Base-by-base conservation (phyloP, 2,113 vertebrate genomes). In the Grantiella picta region DNA sequence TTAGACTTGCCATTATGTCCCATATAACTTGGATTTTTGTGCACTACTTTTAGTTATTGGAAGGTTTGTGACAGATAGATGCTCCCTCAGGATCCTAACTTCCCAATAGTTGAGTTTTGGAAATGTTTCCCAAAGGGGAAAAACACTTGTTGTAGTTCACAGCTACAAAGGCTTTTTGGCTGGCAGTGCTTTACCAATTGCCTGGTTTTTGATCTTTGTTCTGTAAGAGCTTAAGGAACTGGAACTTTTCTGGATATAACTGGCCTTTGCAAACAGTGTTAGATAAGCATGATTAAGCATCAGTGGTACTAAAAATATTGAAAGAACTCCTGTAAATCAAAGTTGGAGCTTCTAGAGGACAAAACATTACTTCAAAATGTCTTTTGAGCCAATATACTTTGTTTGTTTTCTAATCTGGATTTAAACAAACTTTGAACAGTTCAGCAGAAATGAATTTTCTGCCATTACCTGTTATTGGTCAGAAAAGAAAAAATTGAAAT, bases 11-110 rank as follows among this genome's bases (percentile, higher is more conserved):
- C 11, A 0, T 19, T 54, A n/a, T 87, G 56, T 53, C 42, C 65
- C 3, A 0, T 3, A 0, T 38, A 24, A 18, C 33, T 52, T 36
- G 44, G 21, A 15, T 63, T 71, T 47, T 78, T 82, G 13, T 45
- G 33, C 42, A 15, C 6, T 0, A 5, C 11, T 44, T 87, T 56
- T 25, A 31, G 5, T 69, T 54, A 45, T 15, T 19, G 28, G 28
- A 60, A 50, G 50, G 17, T 54, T 70, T 61, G 28, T 44, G 56
- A 54, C 44, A 50, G 35, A 23, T 5, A 44, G 8, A 3, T 70
- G 4, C 12, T 59, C 21, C 44, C 38, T 83, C 57, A 35, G 47
- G 47, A 42, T 36, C 17, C n/a, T 18, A n/a, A 54, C 15, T 92
- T 27, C 31, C 82, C 28, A 18, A 5, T 5, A 53, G 24, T 59